Conservation (phyloP, 1,140 invertebrate genomes). For the Ostrea edulis region DNA sequence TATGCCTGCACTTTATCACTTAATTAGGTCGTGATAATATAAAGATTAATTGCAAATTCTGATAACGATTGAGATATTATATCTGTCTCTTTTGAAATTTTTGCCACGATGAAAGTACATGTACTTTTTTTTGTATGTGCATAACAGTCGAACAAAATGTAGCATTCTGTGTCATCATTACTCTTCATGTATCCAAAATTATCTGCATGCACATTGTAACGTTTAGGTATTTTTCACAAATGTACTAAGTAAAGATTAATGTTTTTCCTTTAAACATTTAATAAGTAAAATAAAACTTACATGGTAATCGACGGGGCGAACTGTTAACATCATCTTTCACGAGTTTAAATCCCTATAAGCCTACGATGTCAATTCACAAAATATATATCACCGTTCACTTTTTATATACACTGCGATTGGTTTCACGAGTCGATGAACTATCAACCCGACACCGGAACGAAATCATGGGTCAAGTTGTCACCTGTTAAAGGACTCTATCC, state of each 20-base stretch:
- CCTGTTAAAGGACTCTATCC: slow-evolving; percentile 24
- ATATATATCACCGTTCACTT: slow-evolving; percentile 1
- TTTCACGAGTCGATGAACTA: slow-evolving; percentile 19
- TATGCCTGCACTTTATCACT: not conserved
- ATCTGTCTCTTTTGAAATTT: too few relatives aligned
- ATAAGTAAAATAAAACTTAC: not conserved
- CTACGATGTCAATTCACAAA: not conserved
- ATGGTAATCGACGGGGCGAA: not conserved
- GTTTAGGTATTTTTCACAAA: too few relatives aligned
- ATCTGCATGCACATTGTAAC: too few relatives aligned
- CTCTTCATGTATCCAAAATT: too few relatives aligned
- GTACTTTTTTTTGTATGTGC: too few relatives aligned
- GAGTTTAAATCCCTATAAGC: not conserved
- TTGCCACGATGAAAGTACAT: too few relatives aligned
- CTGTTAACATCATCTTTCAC: not conserved
- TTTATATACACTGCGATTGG: not conserved
- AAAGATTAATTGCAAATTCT: too few relatives aligned
- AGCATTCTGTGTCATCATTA: too few relatives aligned
- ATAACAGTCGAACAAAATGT: too few relatives aligned
- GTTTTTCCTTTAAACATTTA: not conserved
- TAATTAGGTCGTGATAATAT: too few relatives aligned
- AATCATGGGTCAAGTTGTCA: slow-evolving; percentile 4
- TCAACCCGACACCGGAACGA: slow-evolving; percentile 1
- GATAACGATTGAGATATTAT: too few relatives aligned
- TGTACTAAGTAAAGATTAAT: too few relatives aligned